Base-by-base conservation (phyloP, 1,140 invertebrate genomes). In the Pentalonia nigronervosa region DNA sequence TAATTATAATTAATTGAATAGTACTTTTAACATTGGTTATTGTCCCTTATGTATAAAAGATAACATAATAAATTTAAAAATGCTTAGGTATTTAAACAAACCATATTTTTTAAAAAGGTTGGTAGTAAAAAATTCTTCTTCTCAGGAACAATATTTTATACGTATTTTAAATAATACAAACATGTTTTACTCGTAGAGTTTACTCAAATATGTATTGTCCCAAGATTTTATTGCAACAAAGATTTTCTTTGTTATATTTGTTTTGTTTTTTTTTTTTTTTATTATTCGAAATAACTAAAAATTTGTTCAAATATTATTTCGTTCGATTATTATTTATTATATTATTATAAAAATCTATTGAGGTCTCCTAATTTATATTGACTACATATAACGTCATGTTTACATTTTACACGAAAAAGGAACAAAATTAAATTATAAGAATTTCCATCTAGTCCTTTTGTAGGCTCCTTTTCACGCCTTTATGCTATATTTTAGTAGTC, bases 401-500 rank as follows among this genome's bases (percentile, higher is more conserved):
- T 76, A 76, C n/a, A 76, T 30, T 76, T 53, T 34, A 14, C 14
- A n/a, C n/a, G 14, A 17, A 76, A 67, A 67, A 67, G 11, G 11
- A 67, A n/a, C 60, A 67, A 67, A 76, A 76, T 76, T 76, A 76
- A 76, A 76, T 76, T n/a, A 76, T 76, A 17, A n/a, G 60, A 76
- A 76, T 76, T 17, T 34, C 6, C 30, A 7, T n/a, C 6, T 76
- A 14, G 60, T 4, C 30, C n/a, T 76, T 76, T 76, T 76, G 60
- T 76, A 30, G 60, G 60, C 30, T 76, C 1, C 14, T 76, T 34
- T 76, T 76, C n/a, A 20, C n/a, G 30, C 60, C 60, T 76, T 76
- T 14, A 20, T 76, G n/a, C n/a, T 76, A n/a, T n/a, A n/a, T 76
- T 76, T 7, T 14, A 76, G 30, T n/a, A n/a, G 30, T 23, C n/a